These are phyloP conservation scores for Catharus minimus DNA, from an alignment of 2,113 vertebrate species.

Conservation along the genomic window DNA sequence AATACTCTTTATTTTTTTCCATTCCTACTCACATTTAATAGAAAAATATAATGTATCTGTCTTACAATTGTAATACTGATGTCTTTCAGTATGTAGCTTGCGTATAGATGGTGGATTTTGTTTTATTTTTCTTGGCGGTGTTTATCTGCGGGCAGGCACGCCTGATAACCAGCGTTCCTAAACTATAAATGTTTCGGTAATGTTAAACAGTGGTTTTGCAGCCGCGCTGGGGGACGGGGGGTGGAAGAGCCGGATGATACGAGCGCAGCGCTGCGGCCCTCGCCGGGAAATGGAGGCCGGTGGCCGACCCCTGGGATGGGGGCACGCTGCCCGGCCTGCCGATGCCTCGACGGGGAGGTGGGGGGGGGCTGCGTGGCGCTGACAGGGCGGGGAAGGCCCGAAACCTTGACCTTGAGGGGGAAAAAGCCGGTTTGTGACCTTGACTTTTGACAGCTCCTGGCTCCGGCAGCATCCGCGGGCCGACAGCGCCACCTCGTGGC, in stretches of 20 bases:
- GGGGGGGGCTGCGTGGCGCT: conserved; percentile 51
- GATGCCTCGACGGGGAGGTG: conserved; percentile 22
- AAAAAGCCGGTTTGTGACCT: conserved; percentile 81
- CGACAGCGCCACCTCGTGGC: conserved; percentile 82
- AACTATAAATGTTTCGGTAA: conserved; percentile 48
- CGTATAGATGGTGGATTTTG: background rate
- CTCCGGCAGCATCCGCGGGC: conserved; percentile 71
- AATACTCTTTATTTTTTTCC: conserved; percentile 63
- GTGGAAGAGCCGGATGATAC: background rate
- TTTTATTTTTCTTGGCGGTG: conserved; percentile 3
- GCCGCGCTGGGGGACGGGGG: background rate
- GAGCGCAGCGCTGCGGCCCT: background rate
- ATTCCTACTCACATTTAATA: background rate
- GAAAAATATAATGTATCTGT: background rate
- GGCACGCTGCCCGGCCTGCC: background rate
- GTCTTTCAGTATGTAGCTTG: conserved; percentile 9
- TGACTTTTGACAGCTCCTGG: conserved; percentile 82
- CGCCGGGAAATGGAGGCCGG: conserved; percentile 57
- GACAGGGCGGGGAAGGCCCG: conserved; percentile 75
- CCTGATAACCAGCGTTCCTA: conserved; percentile 27
- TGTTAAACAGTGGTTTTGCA: conserved; percentile 49
- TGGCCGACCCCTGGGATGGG: background rate
- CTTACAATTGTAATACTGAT: background rate
- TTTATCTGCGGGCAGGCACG: conserved; percentile 4
- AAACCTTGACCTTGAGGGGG: conserved; percentile 84